A percentile compares a stretch with the other conserved stretches of the same genome.
phyloP scores from a whole-genome alignment of 2,888 invertebrate species.

The Papilio protenor region DNA sequence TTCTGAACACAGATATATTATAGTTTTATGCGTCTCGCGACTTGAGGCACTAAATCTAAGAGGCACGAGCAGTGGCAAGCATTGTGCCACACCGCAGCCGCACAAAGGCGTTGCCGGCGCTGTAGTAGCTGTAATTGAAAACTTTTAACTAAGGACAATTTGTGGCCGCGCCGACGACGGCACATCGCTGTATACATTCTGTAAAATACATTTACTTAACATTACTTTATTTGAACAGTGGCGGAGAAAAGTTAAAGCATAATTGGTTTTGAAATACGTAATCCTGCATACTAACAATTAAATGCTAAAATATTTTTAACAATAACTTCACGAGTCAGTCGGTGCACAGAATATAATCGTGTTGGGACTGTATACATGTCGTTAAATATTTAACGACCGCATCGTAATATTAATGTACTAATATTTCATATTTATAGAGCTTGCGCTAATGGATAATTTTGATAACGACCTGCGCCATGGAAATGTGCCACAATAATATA shows the following conservation, averaged over 20 bases:
- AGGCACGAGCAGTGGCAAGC: neutral
- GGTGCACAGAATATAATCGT: neutral
- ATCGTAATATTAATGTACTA: constrained; percentile 23
- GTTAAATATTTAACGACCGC: constrained; percentile 22
- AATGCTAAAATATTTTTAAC: neutral
- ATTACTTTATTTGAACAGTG: neutral
- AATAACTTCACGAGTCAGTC: neutral
- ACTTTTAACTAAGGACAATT: neutral
- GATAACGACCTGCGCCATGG: neutral
- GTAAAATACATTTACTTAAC: neutral
- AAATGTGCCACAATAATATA: neutral
- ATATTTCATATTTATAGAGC: constrained; percentile 15
- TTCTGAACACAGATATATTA: neutral
- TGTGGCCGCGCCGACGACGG: neutral
- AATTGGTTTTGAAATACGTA: neutral
- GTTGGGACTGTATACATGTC: neutral
- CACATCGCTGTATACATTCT: neutral
- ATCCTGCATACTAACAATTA: neutral
- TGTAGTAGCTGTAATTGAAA: neutral
- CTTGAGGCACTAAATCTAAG: neutral
- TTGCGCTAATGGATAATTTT: constrained; percentile 9
- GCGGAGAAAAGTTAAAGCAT: neutral
- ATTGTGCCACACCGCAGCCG: neutral
- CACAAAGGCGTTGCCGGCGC: neutral
- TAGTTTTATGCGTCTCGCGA: neutral